phyloP scores from a whole-genome alignment of 2,888 invertebrate genomes.

The Neoscelio sp. region DNA sequence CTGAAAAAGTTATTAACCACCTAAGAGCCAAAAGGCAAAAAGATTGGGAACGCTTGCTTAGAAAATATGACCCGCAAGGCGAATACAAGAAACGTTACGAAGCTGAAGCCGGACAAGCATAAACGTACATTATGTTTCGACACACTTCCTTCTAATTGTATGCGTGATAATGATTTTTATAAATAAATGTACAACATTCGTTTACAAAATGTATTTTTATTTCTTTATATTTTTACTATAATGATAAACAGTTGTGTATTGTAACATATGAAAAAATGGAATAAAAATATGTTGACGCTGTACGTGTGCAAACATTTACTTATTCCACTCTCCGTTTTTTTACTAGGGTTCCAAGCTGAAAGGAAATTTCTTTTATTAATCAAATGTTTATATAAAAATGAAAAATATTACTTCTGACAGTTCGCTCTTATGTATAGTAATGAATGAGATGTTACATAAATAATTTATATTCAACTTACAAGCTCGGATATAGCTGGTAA shows the following conservation, averaged over 20 bases:
- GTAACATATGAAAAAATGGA: constrained; percentile 37
- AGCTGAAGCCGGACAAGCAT: constrained; percentile 48
- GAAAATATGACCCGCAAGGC: constrained; percentile 89
- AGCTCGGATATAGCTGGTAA: constrained; percentile 92
- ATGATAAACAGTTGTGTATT: constrained; percentile 18
- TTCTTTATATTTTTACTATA: constrained; percentile 27
- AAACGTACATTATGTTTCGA: constrained; percentile 6
- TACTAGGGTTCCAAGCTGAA: constrained; percentile 90
- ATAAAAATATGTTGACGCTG: neutral
- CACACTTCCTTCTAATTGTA: neutral
- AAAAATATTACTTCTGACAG: too few species aligned
- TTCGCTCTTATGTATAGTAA: too few species aligned
- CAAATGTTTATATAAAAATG: constrained; percentile 1
- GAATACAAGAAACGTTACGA: constrained; percentile 85
- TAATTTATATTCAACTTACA: constrained; percentile 81
- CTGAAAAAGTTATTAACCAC: constrained; percentile 88
- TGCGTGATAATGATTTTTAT: constrained; percentile 21
- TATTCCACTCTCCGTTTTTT: constrained; percentile 90
- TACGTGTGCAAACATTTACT: constrained; percentile 1
- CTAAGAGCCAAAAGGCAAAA: constrained; percentile 86
- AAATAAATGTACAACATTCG: constrained; percentile 17
- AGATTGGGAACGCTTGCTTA: constrained; percentile 88
- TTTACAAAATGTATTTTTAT: constrained; percentile 15
- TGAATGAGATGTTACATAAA: neutral
- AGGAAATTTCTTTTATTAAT: constrained; percentile 67